Base-by-base conservation (phyloP, 2,797 vertebrate species). In the Coregonus ussuriensis region DNA sequence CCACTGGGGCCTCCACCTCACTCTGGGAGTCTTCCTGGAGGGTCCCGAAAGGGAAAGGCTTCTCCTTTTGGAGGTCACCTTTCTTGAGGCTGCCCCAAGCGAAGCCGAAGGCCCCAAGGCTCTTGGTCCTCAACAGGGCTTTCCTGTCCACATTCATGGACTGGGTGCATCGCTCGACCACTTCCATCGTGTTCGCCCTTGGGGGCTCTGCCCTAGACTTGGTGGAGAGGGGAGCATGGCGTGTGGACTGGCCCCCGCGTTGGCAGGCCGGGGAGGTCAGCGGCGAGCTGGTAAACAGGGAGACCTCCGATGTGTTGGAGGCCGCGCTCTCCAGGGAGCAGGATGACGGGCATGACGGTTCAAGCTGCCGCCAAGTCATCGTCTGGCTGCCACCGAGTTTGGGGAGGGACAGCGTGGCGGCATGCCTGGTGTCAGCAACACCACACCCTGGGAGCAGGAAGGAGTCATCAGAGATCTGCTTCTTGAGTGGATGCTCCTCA, bases 261-360 rank as follows among this genome's bases (percentile, higher is more conserved):
- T 90, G 81, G 79, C 90, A 94, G 13, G 86, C 69, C 0, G 98
- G 97, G 0, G 98, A 98, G 7, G 88, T 89, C 59, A 77, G 0
- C 0, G 96, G 97, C 0, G 97, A 97, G 35, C 84, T 94, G 77
- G 91, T 92, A 82, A 97, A 98, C 59, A 96, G 94, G 0, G 96
- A 97, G 77, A 90, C 77, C 6, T 98, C 96, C 0, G 96, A 95
- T 14, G 90, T 87, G 84, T 93, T 93, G 0, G 95, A 96, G 56
- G 91, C 88, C 0, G 92, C 85, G 3, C 95, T 95, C 4, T 97
- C 96, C 35, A 96, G 84, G 0, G 97, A 96, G 85, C 93, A 90
- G 25, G 87, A 90, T n/a, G 95, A 98, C 3, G 93, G 92, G 81
- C 89, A 91, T 86, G 67, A 79, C 74, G 78, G 52, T 4, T 37